Base-by-base conservation (phyloP, 2,797 vertebrate genomes). In the Taeniopygia guttata region DNA sequence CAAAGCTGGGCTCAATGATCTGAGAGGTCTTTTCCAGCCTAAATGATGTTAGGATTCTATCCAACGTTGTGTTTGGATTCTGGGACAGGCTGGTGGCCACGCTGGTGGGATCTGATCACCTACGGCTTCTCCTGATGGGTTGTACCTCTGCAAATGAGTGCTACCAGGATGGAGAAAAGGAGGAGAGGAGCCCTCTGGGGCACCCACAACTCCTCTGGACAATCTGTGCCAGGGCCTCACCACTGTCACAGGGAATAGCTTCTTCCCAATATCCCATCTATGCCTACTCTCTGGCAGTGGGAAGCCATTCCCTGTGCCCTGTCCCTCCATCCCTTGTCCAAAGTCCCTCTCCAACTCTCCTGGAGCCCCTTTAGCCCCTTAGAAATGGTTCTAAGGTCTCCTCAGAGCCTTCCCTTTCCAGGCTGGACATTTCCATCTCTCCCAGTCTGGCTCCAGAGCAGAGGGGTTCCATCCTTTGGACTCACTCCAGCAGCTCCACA, bases 1-100 rank as follows among this genome's bases (percentile, higher is more conserved):
- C n/a, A 62, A 49, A 60, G 13, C 9, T 18, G 38, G 20, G n/a
- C 29, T 43, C 8, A 6, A 11, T 10, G 43, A 56, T 10, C 17
- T 56, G 19, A 4, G 29, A 70, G 29, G 29, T 23, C 6, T 23
- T 76, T 64, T 45, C 38, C 29, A 25, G 40, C 5, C n/a, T 58
- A 26, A 83, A 88, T 5, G 26, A 70, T 22, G 8, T 27, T 2
- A 51, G 51, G 13, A 51, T 34, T 70, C 16, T 5, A 1, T 26
- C 19, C 0, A 0, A 2, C 0, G 0, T 3, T 9, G 29, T 5
- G 34, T 63, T 36, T 12, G 19, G 29, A n/a, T 77, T n/a, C 15
- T 54, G 59, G 54, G 64, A 80, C 7, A 29, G 23, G 34, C 20
- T 46, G 67, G 74, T 34, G 76, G 62, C 45, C 12, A 25, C 6